Evolutionary conservation across 2,888 invertebrate genomes (phyloP).

Genomic region (Leistus spinibarbis): DNA sequence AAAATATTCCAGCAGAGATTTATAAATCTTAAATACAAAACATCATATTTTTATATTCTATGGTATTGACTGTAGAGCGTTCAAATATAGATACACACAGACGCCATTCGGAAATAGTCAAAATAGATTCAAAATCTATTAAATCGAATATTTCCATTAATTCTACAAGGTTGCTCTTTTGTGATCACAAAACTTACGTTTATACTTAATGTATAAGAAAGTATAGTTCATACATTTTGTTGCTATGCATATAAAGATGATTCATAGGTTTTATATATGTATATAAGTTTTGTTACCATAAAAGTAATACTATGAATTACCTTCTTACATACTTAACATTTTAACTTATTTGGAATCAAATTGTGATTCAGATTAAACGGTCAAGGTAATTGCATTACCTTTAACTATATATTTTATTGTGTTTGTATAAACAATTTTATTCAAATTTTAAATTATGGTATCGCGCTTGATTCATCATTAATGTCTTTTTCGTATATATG

Average conservation of each 20-base stretch:
- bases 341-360: background rate
- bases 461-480: background rate
- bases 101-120: too few species aligned
- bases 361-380: background rate
- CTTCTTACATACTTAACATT: background rate
- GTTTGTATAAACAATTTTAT: background rate
- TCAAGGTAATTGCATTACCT: background rate
- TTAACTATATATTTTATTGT: background rate
- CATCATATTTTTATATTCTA: too few species aligned
- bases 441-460: background rate
- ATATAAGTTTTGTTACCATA: too few species aligned
- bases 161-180: too few species aligned
- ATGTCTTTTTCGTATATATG: background rate
- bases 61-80: too few species aligned
- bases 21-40: too few species aligned
- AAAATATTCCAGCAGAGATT: too few species aligned
- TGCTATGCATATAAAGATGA: background rate
- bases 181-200: too few species aligned
- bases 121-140: too few species aligned
- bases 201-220: too few species aligned
- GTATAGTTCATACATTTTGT: background rate
- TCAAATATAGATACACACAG: too few species aligned
- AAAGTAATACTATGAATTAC: background rate
- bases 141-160: too few species aligned
- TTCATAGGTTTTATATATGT: background rate